A percentile compares a stretch with the other conserved stretches of the same genome.
phyloP scores from a whole-genome alignment of 1,140 invertebrate species.

The Battus philenor region DNA sequence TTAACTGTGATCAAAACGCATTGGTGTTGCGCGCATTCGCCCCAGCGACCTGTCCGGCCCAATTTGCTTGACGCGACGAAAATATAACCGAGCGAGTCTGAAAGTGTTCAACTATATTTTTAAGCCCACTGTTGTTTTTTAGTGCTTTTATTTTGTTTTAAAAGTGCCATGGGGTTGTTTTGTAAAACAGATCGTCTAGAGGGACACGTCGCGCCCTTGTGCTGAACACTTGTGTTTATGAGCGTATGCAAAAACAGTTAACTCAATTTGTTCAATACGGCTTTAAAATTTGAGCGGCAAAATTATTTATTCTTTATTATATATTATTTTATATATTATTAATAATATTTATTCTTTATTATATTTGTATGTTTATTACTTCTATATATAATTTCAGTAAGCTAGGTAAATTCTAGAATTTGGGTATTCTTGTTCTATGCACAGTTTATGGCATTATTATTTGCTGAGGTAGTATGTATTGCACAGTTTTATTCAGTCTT shows the following conservation, averaged over 20 bases:
- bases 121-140: too few species aligned
- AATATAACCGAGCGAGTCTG: slow-evolving; percentile 18
- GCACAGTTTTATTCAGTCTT: too few species aligned
- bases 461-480: too few species aligned
- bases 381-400: not conserved
- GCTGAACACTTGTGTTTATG: too few species aligned
- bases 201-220: too few species aligned
- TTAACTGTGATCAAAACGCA: slow-evolving; percentile 30
- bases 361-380: not conserved
- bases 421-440: not conserved
- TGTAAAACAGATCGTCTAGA: too few species aligned
- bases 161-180: too few species aligned
- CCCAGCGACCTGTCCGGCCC: slow-evolving; percentile 25
- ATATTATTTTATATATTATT: not conserved
- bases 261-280: too few species aligned
- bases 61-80: slow-evolving; percentile 28
- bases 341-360: not conserved
- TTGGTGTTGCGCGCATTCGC: slow-evolving; percentile 19
- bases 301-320: not conserved
- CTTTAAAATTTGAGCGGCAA: not conserved
- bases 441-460: too few species aligned
- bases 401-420: not conserved
- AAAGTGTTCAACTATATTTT: slow-evolving; percentile 2
- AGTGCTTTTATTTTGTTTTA: too few species aligned
- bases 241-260: too few species aligned